Conservation (phyloP, 2,797 vertebrate genomes). For the Acropternis orthonyx region DNA sequence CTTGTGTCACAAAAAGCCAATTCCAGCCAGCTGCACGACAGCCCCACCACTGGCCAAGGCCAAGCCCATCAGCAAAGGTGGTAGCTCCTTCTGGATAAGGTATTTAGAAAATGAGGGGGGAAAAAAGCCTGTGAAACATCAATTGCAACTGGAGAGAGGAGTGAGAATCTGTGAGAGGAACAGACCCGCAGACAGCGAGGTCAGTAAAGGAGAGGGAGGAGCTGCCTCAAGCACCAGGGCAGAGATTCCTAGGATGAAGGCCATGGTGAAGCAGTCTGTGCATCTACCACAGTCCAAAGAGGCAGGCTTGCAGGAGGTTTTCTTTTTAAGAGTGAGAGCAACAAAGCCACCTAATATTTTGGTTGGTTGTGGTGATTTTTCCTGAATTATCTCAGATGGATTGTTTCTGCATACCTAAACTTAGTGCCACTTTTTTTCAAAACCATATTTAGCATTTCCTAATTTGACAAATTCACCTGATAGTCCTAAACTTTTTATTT, state of each 20-base stretch:
- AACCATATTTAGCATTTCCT: neutral
- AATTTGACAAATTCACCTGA: neutral
- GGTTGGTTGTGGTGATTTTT: neutral
- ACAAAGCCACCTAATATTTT: neutral
- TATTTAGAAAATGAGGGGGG: neutral
- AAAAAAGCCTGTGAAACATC: neutral
- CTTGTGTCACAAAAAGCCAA: too few species aligned
- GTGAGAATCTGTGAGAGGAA: neutral
- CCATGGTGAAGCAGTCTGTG: neutral
- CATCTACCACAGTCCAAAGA: neutral
- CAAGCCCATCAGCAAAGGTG: accelerated
- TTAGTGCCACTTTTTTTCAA: neutral
- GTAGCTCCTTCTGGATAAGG: neutral
- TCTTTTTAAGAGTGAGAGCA: neutral
- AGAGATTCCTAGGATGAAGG: neutral
- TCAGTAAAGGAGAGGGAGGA: neutral
- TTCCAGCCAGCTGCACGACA: neutral
- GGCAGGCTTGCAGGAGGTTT: neutral
- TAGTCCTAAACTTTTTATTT: neutral
- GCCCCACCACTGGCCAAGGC: neutral
- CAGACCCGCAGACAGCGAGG: neutral
- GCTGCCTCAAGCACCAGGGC: neutral
- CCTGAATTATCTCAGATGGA: neutral
- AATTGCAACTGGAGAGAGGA: neutral
- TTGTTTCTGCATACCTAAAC: neutral